Conservation (phyloP, 1,140 invertebrate genomes). For the honey bee (Apis mellifera) region DNA sequence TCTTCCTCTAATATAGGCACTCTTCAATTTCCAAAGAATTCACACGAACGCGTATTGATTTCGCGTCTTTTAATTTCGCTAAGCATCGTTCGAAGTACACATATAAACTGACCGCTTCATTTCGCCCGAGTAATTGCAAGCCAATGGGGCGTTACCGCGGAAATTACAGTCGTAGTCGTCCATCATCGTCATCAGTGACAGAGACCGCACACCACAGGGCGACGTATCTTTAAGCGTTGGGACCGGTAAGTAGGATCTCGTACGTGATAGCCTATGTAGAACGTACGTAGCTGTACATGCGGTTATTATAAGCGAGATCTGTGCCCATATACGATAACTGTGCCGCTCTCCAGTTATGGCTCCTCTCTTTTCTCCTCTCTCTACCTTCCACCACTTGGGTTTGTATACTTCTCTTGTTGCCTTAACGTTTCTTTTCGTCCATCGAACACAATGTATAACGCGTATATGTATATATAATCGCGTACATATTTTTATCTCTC, state of each 20-base stretch:
- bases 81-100: constrained; percentile 34
- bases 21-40: background rate
- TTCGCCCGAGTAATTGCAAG: constrained; percentile 61
- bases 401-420: background rate
- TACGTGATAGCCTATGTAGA: constrained; percentile 62
- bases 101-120: constrained; percentile 56
- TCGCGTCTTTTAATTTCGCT: constrained; percentile 54
- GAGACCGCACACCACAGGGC: background rate
- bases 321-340: constrained; percentile 70
- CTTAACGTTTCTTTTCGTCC: background rate
- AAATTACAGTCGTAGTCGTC: constrained; percentile 60
- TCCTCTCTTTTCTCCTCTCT: constrained; percentile 46
- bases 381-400: background rate
- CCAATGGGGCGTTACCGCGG: constrained; percentile 48
- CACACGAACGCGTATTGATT: background rate
- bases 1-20: too few species aligned
- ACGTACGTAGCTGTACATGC: constrained; percentile 69
- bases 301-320: constrained; percentile 71
- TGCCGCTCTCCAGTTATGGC: constrained; percentile 70
- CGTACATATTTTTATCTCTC: too few species aligned
- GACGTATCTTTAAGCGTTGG: constrained; percentile 14
- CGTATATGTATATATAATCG: too few species aligned
- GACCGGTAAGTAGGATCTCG: constrained; percentile 48
- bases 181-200: constrained; percentile 59
- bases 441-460: background rate